Evolutionary conservation across 30 jellyfish, hydroid and myxozoan genomes (phyloP), one percentile per base, ranked within the genome.

Genomic region (Hydra vulgaris): DNA sequence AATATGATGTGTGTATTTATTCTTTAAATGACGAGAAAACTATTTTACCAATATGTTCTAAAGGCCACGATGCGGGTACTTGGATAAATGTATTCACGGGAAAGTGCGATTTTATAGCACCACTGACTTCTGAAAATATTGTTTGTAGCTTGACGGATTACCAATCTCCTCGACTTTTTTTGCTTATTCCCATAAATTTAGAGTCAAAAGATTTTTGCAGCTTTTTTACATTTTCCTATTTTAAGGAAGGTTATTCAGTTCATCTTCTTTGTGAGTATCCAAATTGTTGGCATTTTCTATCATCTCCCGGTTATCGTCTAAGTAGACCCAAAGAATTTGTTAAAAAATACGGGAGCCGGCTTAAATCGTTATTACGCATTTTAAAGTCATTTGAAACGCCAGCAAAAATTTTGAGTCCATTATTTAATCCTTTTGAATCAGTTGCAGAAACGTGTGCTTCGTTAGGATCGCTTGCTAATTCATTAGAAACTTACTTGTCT

Each of bases 211-310:
- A 74, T 21, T 66, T 80, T 53, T 18, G 70, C 0, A 84, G 66
- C 15, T 80, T 80, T 70, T 80, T 61, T 22, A 80, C 87, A 5
- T 66, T 66, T 0, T 23, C 87, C 7, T 80, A 80, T n/a, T 24
- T 80, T 21, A 66, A 70, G 18, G 87, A 80, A 70, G 87, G 87
- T 25, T 80, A 66, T 70, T 70, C 87, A 17, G 87, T 80, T 18
- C 87, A 80, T 23, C 68, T 80, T 18, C 72, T 80, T 23, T 80
- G 87, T 24, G 87, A 80, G 26, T 80, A 7, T 70, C 87, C 87
- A 0, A 27, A 80, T 23, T 80, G 87, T 80, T 80, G 87, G 87
- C 87, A 80, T 80, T 80, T 80, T 74, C 69, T 80, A 7, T 16
- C 87, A 17, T 23, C 87, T 8, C 87, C 87, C 0, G 87, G 87